phyloP scores from a whole-genome alignment of 92 coral and sea anemone species.

The Plumapathes pennacea region DNA sequence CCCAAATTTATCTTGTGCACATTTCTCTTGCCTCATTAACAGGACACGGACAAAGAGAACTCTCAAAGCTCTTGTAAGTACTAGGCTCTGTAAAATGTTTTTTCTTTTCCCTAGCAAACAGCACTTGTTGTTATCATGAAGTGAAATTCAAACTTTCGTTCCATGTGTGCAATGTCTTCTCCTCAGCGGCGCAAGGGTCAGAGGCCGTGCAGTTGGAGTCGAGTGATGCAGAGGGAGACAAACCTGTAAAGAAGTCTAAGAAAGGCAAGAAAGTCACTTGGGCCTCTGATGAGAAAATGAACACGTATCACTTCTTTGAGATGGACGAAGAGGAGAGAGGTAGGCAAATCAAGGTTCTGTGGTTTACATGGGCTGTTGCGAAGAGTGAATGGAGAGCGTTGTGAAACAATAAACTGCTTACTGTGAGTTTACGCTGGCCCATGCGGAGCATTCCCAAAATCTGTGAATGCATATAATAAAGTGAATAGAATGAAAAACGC shows the following conservation, averaged over 20 bases:
- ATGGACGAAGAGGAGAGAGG: constrained; percentile 98
- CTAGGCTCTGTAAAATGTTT: no score
- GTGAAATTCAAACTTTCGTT: no score
- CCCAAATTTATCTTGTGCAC: no score
- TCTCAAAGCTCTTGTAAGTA: constrained; percentile 58
- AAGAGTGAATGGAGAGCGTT: background rate
- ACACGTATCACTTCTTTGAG: constrained; percentile 84
- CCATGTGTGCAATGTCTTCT: no score
- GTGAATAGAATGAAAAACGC: background rate
- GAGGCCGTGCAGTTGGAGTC: no score
- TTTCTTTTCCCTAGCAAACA: no score
- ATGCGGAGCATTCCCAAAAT: no score
- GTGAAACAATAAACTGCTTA: no score
- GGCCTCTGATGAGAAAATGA: constrained; percentile 83
- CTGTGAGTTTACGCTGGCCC: no score
- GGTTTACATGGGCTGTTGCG: background rate
- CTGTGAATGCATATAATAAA: no score
- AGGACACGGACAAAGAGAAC: constrained; percentile 57
- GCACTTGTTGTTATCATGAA: no score
- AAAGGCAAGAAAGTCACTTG: constrained; percentile 73
- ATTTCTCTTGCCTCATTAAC: background rate
- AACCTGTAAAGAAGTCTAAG: constrained; percentile 76
- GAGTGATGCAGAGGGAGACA: constrained; percentile 30
- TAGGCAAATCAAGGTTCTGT: constrained; percentile 5
- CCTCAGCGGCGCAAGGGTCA: no score